Evolutionary conservation across 1,140 invertebrate species (phyloP).

Genomic region (Pseudobourletiella spinata): DNA sequence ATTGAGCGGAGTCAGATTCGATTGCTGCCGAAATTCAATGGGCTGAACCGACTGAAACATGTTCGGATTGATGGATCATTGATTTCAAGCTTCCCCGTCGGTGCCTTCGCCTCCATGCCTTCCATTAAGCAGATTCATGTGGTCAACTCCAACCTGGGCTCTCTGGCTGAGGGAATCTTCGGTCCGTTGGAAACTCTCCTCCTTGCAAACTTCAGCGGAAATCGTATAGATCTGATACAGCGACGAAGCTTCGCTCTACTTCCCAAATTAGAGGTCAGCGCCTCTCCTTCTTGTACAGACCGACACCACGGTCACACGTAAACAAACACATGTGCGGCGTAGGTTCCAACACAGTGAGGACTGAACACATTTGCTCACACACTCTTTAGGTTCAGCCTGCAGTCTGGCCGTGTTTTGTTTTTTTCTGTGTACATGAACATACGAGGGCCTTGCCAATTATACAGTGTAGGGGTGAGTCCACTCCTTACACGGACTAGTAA

Average conservation of each 20-base stretch:
- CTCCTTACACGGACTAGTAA: no score
- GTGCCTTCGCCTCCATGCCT: constrained; percentile 60
- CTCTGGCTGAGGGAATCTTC: constrained; percentile 61
- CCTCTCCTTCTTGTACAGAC: no score
- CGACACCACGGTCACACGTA: no score
- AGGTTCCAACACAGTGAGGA: no score
- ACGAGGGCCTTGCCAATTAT: no score
- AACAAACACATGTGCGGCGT: no score
- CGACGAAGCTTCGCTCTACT: constrained; percentile 61
- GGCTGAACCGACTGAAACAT: constrained; percentile 38
- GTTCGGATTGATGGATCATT: constrained; percentile 55
- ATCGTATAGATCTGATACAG: constrained; percentile 68
- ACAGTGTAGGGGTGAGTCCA: no score
- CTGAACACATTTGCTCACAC: no score
- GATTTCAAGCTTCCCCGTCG: constrained; percentile 57
- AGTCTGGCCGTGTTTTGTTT: no score
- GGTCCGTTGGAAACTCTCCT: constrained; percentile 61
- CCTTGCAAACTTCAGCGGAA: constrained; percentile 64
- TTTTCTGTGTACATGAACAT: no score
- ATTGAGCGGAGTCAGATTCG: constrained; percentile 34
- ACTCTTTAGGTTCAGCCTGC: no score
- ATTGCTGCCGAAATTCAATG: constrained; percentile 36
- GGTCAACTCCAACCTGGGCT: constrained; percentile 52
- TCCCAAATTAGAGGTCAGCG: constrained; percentile 51
- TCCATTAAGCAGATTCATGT: constrained; percentile 65